Base-by-base conservation (phyloP, 2,888 invertebrate species). In the Drosophila neonasuta region DNA sequence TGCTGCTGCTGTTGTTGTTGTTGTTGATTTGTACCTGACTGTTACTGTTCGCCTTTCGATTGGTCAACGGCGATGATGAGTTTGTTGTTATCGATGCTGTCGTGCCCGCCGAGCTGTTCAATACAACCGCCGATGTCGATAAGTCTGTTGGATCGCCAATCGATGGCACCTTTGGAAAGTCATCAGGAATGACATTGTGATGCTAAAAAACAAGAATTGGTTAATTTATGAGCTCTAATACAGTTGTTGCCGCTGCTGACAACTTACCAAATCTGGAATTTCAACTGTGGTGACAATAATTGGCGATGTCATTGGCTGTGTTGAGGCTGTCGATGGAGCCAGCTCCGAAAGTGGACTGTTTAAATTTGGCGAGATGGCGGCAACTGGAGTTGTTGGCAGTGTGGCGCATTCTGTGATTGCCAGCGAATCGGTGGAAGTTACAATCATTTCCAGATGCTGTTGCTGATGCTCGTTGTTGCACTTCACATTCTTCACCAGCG, bases 21-120 rank as follows among this genome's bases (percentile, higher is more conserved):
- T 60, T 54, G 20, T 52, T 64, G 20, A 13, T 36, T 13, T 60
- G 36, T 6, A 50, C 34, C 24, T 34, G 30, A n/a, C 54, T 52
- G 42, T 46, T 42, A 11, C 29, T 60, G 11, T 65, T 71, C 54
- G 59, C 46, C 29, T 74, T 79, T n/a, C 72, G 80, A 17, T 65
- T 71, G 13, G 69, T 50, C 46, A 69, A 42, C 48, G 86, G 72
- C 45, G 86, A 78, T 39, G 88, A 78, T 42, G 88, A 60, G 29
- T 72, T 74, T 1, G 89, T 85, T 44, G 72, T 66, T 72, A 80
- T 79, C 34, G 88, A 89, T 44, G 77, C 75, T 34, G 88, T 86
- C 20, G 88, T 87, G 15, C 78, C 89, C 59, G 80, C 77, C 54
- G 87, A 86, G 51, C 78, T 78, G 63, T 88, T 81, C 32, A 89